phyloP scores from a whole-genome alignment of 1,140 invertebrate species.

The Neuroterus valhalla region DNA sequence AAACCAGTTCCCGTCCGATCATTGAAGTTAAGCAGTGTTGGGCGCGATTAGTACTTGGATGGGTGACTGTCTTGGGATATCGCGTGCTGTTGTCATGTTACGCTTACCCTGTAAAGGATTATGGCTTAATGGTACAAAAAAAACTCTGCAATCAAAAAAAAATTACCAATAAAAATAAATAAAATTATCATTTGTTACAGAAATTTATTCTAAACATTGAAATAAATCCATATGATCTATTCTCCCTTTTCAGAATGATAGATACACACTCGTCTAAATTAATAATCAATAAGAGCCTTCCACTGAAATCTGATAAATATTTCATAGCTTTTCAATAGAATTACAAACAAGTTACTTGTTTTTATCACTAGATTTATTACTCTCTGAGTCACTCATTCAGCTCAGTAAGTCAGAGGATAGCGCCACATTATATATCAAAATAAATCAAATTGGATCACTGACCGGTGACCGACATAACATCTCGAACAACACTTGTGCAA shows the following conservation, averaged over 20 bases:
- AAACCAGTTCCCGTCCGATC: too few relatives aligned
- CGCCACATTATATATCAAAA: conserved; percentile 4
- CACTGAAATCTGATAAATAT: conserved; percentile 26
- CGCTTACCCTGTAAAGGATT: too few relatives aligned
- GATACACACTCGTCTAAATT: background rate
- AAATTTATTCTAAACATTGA: too few relatives aligned
- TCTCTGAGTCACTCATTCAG: conserved; percentile 5
- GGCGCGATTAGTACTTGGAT: too few relatives aligned
- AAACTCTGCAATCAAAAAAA: too few relatives aligned
- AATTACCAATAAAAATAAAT: background rate
- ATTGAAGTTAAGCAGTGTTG: too few relatives aligned
- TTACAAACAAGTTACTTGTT: conserved; percentile 21
- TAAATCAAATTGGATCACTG: background rate
- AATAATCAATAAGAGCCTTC: conserved; percentile 2
- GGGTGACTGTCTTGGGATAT: too few relatives aligned
- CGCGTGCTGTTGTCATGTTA: too few relatives aligned
- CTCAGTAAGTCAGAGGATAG: conserved; percentile 1
- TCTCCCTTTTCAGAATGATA: background rate
- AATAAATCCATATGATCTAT: too few relatives aligned
- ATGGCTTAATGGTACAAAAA: too few relatives aligned
- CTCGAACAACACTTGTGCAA: background rate
- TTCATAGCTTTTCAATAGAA: conserved; percentile 19
- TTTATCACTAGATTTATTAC: conserved; percentile 18
- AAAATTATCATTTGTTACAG: too few relatives aligned
- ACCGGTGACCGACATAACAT: background rate